phyloP scores from a whole-genome alignment of 2,888 invertebrate species.

The Andrena fulva region DNA sequence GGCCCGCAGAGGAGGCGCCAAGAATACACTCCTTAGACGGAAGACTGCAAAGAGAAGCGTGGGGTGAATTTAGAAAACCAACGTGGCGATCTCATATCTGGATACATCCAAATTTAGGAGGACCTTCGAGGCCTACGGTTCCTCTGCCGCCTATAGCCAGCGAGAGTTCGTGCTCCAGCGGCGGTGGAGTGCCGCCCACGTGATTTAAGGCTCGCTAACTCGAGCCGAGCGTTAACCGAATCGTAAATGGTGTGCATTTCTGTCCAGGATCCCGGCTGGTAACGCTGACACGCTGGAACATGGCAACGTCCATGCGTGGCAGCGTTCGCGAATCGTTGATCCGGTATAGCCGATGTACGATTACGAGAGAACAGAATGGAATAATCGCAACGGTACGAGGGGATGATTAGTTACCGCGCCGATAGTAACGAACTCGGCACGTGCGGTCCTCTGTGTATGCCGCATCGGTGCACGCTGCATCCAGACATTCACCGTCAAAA shows the following conservation, averaged over 20 bases:
- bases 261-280: slow-evolving; percentile 22
- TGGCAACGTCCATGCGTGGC: neutral
- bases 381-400: neutral
- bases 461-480: neutral
- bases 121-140: slow-evolving; percentile 17
- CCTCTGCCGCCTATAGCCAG: slow-evolving; percentile 20
- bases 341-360: neutral
- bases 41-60: slow-evolving; percentile 7
- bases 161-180: slow-evolving; percentile 47
- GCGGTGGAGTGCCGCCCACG: slow-evolving; percentile 59
- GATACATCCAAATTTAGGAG: slow-evolving; percentile 70
- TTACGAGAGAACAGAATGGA: neutral
- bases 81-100: slow-evolving; percentile 57
- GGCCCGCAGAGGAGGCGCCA: slow-evolving; percentile 4
- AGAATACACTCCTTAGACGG: slow-evolving; percentile 18
- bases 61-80: slow-evolving; percentile 61
- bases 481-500: slow-evolving; percentile 1
- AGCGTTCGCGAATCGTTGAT: neutral
- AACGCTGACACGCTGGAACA: slow-evolving; percentile 7
- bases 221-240: slow-evolving; percentile 42
- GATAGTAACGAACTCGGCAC: slow-evolving; percentile 34
- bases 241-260: slow-evolving; percentile 34
- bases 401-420: slow-evolving; percentile 20
- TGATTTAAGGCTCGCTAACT: slow-evolving; percentile 65
- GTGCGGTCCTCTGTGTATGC: slow-evolving; percentile 27